Conservation (phyloP, 2,113 vertebrate genomes). For the Odocoileus hemionus region DNA sequence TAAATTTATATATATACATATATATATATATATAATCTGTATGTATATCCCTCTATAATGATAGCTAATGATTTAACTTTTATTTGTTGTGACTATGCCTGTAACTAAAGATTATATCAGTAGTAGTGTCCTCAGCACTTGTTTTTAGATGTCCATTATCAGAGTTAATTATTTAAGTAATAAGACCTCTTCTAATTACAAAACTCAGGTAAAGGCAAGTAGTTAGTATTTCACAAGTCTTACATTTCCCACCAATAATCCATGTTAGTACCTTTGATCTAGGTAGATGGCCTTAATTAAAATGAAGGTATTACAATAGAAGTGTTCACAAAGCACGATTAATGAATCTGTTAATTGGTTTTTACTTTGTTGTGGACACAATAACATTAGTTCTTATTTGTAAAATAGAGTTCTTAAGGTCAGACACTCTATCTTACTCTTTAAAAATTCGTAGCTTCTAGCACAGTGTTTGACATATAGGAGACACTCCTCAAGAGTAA, state of each 20-base stretch:
- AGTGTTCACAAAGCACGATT: neutral
- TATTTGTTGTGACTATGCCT: neutral
- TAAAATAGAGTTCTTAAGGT: neutral
- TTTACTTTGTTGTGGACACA: neutral
- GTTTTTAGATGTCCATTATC: neutral
- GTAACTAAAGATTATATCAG: neutral
- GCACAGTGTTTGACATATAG: neutral
- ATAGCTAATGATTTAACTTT: neutral
- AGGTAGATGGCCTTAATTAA: neutral
- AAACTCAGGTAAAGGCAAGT: neutral
- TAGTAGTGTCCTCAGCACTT: neutral
- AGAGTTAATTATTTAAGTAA: constrained; percentile 14
- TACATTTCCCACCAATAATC: neutral
- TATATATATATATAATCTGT: neutral
- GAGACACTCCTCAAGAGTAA: neutral
- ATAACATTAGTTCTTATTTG: neutral
- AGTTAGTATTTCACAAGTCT: neutral
- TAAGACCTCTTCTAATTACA: neutral
- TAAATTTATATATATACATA: neutral
- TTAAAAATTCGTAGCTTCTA: neutral
- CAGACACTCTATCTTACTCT: neutral
- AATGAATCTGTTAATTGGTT: neutral
- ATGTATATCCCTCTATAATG: neutral
- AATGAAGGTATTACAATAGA: neutral
- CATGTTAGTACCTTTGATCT: neutral